Evolutionary conservation across 2,888 invertebrate species (phyloP).

Genomic region (Nowickia ferox): DNA sequence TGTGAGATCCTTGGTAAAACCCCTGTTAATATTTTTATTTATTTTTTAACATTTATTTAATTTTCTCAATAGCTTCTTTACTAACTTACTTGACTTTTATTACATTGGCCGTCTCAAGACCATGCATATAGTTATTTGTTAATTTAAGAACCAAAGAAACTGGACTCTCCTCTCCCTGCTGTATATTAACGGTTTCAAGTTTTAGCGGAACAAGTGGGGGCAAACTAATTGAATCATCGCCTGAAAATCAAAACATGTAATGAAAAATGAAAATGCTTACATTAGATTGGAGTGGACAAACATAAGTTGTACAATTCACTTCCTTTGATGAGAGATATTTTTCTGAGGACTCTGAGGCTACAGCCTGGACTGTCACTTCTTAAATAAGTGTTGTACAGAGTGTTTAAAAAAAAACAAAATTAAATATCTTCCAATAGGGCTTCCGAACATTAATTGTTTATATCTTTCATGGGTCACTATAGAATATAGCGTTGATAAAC

Average conservation of each 20-base stretch:
- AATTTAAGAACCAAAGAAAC: constrained; percentile 79
- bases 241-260: constrained; percentile 51
- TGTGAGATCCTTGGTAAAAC: constrained; percentile 74
- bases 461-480: no score
- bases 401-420: no score
- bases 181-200: constrained; percentile 75
- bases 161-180: constrained; percentile 79
- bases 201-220: constrained; percentile 77
- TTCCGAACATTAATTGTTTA: no score
- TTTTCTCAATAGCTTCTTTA: background rate
- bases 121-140: constrained; percentile 75
- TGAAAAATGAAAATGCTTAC: background rate
- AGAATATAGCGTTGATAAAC: no score
- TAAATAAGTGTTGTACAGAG: no score
- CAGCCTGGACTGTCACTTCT: no score
- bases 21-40: constrained; percentile 64
- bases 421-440: no score
- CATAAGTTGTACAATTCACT: no score
- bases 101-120: constrained; percentile 72
- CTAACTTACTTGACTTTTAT: constrained; percentile 74
- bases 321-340: no score
- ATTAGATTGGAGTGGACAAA: background rate
- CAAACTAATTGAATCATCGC: constrained; percentile 76
- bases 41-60: background rate
- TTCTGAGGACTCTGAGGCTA: no score